Percentiles rank a stretch among this genome's conserved stretches.
phyloP scores from a whole-genome alignment of 2,888 invertebrate genomes.

The Microchrysa polita region DNA sequence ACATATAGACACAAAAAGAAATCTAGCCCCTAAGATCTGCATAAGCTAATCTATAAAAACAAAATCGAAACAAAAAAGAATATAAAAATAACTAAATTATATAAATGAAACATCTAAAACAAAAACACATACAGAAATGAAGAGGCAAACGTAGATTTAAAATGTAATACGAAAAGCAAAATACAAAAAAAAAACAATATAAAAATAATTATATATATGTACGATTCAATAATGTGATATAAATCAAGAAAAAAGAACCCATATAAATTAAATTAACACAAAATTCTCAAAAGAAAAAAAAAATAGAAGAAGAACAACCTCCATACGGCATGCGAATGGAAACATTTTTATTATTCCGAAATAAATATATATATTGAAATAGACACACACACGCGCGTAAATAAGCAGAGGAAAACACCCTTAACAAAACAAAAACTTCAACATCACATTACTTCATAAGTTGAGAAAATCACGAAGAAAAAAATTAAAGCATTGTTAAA shows the following conservation, averaged over 20 bases:
- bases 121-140: too few species aligned
- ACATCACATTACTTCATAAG: constrained; percentile 37
- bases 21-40: constrained; percentile 24
- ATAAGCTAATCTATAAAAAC: constrained; percentile 13
- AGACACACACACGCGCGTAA: neutral
- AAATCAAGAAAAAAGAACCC: too few species aligned
- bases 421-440: constrained; percentile 10
- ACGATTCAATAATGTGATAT: constrained; percentile 40
- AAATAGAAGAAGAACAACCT: constrained; percentile 10
- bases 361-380: neutral
- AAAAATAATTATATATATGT: neutral
- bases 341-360: constrained; percentile 22
- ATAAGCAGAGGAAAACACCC: constrained; percentile 8
- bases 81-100: too few species aligned
- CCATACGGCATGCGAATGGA: constrained; percentile 8
- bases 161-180: constrained; percentile 14
- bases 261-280: too few species aligned
- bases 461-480: neutral
- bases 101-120: neutral
- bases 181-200: constrained; percentile 14
- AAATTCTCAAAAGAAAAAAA: constrained; percentile 1
- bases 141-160: constrained; percentile 27
- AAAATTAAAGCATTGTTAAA: constrained; percentile 35
- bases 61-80: neutral
- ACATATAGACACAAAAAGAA: constrained; percentile 37